Evolutionary conservation across 2,113 vertebrate genomes (phyloP).

Genomic region (Melanostigma gelatinosum): DNA sequence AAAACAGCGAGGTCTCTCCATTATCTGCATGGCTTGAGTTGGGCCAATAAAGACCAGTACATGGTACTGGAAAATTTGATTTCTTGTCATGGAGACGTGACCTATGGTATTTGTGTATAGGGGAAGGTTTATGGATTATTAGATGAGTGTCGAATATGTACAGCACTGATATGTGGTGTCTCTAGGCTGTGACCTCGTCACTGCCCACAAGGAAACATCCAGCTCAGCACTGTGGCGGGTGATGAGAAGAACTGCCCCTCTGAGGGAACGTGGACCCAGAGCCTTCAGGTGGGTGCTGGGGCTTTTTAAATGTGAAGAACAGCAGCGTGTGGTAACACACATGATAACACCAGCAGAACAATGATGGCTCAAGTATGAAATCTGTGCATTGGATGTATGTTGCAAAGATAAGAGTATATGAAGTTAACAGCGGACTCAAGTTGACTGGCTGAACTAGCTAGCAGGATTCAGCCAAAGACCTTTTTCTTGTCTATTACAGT

Average conservation of each 20-base stretch:
- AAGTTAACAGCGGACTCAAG: not conserved
- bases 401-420: not conserved
- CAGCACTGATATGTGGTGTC: not conserved
- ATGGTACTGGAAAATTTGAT: not conserved
- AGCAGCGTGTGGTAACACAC: not conserved
- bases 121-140: not conserved
- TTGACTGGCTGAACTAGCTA: not conserved
- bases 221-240: not conserved
- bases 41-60: not conserved
- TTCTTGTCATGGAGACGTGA: not conserved
- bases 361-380: not conserved
- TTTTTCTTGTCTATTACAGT: not conserved
- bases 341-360: not conserved
- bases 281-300: not conserved
- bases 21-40: not conserved
- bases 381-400: not conserved
- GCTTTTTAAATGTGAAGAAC: slow-evolving; percentile 7
- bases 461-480: not conserved
- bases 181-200: not conserved
- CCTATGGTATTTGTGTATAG: not conserved
- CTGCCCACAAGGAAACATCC: not conserved
- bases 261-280: not conserved
- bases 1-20: not conserved
- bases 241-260: not conserved
- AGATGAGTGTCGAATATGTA: not conserved